These are phyloP conservation scores for Salminus brasiliensis DNA, from an alignment of 2,113 vertebrate genomes.

Conservation along the genomic window DNA sequence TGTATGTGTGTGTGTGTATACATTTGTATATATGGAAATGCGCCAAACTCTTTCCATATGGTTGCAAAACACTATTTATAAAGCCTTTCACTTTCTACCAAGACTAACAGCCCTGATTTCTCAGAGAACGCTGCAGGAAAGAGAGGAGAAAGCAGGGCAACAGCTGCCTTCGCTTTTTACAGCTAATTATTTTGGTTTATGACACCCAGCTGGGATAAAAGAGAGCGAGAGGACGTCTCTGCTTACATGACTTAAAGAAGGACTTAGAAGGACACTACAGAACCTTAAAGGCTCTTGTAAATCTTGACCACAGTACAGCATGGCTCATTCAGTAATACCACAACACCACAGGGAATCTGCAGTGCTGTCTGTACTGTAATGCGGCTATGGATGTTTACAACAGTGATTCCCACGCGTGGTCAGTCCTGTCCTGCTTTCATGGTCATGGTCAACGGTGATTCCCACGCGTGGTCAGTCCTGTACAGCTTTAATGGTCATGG, in stretches of 20 bases:
- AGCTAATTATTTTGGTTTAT: neutral
- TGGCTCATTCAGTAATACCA: neutral
- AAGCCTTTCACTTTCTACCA: neutral
- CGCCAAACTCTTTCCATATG: slow-evolving; percentile 32
- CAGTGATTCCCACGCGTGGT: neutral
- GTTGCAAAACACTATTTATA: neutral
- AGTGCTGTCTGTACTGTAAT: too few species aligned
- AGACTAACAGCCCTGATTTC: neutral
- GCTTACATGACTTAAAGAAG: neutral
- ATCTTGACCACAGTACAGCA: neutral
- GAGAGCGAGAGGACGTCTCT: neutral
- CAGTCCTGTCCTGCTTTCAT: neutral
- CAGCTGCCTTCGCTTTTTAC: neutral
- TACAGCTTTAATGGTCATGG: neutral
- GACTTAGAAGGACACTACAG: neutral
- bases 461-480: neutral
- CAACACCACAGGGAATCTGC: too few species aligned
- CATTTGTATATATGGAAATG: neutral
- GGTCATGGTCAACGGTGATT: neutral
- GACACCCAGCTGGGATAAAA: neutral
- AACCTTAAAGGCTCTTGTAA: neutral
- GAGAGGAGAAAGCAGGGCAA: neutral
- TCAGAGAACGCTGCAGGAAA: neutral
- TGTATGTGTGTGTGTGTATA: neutral
- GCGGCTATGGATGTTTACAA: too few species aligned